Percentiles rank a stretch among this genome's conserved stretches.
These are phyloP conservation scores for Watsonalla binaria DNA, from an alignment of 2,888 invertebrate genomes.

Conservation along the genomic window DNA sequence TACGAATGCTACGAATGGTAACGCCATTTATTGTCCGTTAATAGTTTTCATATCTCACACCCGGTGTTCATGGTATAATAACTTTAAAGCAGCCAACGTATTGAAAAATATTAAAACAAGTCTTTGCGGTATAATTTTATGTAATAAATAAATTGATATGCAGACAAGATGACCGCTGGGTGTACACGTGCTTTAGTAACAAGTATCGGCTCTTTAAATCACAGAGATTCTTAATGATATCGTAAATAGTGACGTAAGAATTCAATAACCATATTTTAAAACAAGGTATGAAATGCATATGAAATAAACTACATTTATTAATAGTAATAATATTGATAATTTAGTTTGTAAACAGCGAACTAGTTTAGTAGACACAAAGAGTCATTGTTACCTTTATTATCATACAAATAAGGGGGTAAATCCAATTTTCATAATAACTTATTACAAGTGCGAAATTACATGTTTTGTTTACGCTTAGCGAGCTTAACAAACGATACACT, in stretches of 20 bases:
- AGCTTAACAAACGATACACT: slow-evolving; percentile 1
- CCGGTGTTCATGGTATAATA: slow-evolving; percentile 26
- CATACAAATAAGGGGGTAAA: slow-evolving; percentile 23
- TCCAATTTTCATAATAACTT: slow-evolving; percentile 17
- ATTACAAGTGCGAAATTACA: slow-evolving; percentile 17
- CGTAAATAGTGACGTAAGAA: no score
- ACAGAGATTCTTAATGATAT: no score
- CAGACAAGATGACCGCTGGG: no score
- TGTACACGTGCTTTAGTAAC: no score
- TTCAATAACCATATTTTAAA: no score
- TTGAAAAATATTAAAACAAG: neutral
- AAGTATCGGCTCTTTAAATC: no score
- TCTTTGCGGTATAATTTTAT: no score
- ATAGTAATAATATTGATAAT: no score
- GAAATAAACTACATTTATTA: no score
- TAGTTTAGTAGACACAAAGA: neutral
- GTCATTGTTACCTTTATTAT: slow-evolving; percentile 16
- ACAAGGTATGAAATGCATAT: no score
- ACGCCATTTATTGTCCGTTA: slow-evolving; percentile 33
- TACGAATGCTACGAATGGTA: slow-evolving; percentile 24
- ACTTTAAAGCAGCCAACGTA: slow-evolving; percentile 4
- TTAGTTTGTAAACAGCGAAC: neutral
- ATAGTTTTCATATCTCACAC: slow-evolving; percentile 29
- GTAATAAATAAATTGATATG: no score
- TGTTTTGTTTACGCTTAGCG: slow-evolving; percentile 18